phyloP scores from a whole-genome alignment of 1,140 invertebrate species.

The Microplitis mediator region DNA sequence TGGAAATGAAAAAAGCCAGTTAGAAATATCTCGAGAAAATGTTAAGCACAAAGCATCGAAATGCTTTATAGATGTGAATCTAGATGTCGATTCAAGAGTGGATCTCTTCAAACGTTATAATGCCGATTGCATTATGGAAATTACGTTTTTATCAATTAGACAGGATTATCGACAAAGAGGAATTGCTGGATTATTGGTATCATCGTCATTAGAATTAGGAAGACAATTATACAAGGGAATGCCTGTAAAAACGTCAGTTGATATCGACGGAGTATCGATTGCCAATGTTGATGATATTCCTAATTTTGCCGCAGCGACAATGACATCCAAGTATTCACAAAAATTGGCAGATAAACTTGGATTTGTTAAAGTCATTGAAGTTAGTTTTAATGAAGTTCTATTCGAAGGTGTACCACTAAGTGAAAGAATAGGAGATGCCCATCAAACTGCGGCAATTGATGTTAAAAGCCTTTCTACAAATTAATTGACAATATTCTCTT shows the following conservation, averaged over 20 bases:
- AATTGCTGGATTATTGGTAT: slow-evolving; percentile 63
- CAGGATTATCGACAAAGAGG: slow-evolving; percentile 58
- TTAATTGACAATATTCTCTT: neutral
- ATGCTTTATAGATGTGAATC: slow-evolving; percentile 67
- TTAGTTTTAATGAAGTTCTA: slow-evolving; percentile 60
- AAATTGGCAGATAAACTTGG: slow-evolving; percentile 63
- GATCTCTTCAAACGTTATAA: slow-evolving; percentile 68
- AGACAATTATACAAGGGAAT: slow-evolving; percentile 61
- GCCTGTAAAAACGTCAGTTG: slow-evolving; percentile 51
- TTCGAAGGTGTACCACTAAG: slow-evolving; percentile 65
- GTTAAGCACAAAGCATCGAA: slow-evolving; percentile 62
- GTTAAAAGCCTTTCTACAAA: slow-evolving; percentile 41
- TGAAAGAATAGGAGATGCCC: slow-evolving; percentile 57
- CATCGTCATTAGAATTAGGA: slow-evolving; percentile 63
- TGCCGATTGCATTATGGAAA: slow-evolving; percentile 67
- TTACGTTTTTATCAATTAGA: slow-evolving; percentile 70
- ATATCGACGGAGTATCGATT: slow-evolving; percentile 43
- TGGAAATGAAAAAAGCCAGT: slow-evolving; percentile 60
- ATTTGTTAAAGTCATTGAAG: slow-evolving; percentile 62
- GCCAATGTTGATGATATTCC: slow-evolving; percentile 60
- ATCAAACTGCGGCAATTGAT: slow-evolving; percentile 49
- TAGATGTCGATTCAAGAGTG: slow-evolving; percentile 62
- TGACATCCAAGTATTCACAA: slow-evolving; percentile 65
- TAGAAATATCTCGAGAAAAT: slow-evolving; percentile 65
- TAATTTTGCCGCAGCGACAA: slow-evolving; percentile 65